phyloP scores from a whole-genome alignment of 2,797 vertebrate species.

The Girardinus metallicus region DNA sequence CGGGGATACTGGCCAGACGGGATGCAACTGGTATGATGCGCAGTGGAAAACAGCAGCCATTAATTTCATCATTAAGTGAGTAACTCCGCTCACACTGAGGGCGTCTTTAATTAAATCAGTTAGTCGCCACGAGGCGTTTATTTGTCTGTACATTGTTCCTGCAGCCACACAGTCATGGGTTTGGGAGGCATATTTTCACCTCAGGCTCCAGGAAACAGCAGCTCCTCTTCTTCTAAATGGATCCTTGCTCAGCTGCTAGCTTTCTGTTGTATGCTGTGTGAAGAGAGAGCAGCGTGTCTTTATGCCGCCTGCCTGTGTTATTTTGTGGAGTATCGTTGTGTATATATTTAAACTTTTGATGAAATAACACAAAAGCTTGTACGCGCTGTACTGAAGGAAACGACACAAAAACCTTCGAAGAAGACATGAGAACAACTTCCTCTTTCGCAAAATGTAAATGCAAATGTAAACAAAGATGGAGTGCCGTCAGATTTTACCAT shows the following conservation, averaged over 20 bases:
- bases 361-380: too few relatives aligned
- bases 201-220: constrained; percentile 69
- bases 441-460: too few relatives aligned
- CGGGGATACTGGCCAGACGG: constrained; percentile 45
- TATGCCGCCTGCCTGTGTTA: constrained; percentile 3
- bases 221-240: constrained; percentile 72
- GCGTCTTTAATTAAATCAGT: constrained; percentile 78
- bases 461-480: too few relatives aligned
- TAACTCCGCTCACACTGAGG: constrained; percentile 59
- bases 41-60: constrained; percentile 55
- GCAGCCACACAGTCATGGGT: constrained; percentile 50
- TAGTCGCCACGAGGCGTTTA: constrained; percentile 68
- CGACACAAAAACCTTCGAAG: too few relatives aligned
- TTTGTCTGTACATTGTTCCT: constrained; percentile 54
- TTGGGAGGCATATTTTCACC: constrained; percentile 67
- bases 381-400: too few relatives aligned
- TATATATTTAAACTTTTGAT: background rate
- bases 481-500: too few relatives aligned
- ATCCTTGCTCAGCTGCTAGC: constrained; percentile 51
- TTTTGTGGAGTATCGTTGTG: background rate
- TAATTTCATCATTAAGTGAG: constrained; percentile 70
- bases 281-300: constrained; percentile 30
- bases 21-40: constrained; percentile 48
- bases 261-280: constrained; percentile 60
- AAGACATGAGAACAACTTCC: too few relatives aligned